phyloP scores from a whole-genome alignment of 2,888 invertebrate genomes.

The Cremastinae sp. region DNA sequence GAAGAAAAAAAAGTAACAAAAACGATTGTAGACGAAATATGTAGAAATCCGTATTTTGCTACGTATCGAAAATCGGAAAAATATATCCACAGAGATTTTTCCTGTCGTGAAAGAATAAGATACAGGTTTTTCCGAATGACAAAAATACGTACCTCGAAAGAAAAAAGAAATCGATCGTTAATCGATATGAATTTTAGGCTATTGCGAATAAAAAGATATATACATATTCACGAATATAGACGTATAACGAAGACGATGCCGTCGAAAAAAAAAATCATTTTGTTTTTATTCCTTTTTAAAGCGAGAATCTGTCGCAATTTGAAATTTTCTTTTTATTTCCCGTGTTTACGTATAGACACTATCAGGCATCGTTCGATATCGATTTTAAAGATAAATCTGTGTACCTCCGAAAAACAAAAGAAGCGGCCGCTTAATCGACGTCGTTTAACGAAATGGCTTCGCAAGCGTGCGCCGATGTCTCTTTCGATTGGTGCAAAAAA shows the following conservation, averaged over 20 bases:
- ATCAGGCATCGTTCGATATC: slow-evolving; percentile 58
- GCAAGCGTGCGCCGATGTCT: slow-evolving; percentile 61
- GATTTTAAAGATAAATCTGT: slow-evolving; percentile 36
- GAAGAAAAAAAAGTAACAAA: slow-evolving; percentile 56
- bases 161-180: slow-evolving; percentile 74
- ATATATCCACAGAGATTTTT: slow-evolving; percentile 37
- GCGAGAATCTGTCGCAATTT: slow-evolving; percentile 22
- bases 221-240: slow-evolving; percentile 24
- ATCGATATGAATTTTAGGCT: slow-evolving; percentile 77
- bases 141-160: slow-evolving; percentile 78
- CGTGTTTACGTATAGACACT: slow-evolving; percentile 76
- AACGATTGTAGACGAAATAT: slow-evolving; percentile 63
- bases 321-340: slow-evolving; percentile 29
- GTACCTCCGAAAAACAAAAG: slow-evolving; percentile 28
- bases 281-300: slow-evolving; percentile 26
- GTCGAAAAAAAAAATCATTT: slow-evolving; percentile 16
- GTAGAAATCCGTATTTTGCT: slow-evolving; percentile 77
- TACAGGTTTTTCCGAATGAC: slow-evolving; percentile 66
- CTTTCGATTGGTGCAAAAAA: slow-evolving; percentile 60
- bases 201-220: slow-evolving; percentile 24
- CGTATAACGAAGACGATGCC: slow-evolving; percentile 17
- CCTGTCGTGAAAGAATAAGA: slow-evolving; percentile 67
- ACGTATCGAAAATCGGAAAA: slow-evolving; percentile 67
- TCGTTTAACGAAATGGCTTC: slow-evolving; percentile 43
- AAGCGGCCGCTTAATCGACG: slow-evolving; percentile 40